Percentiles rank a stretch among this genome's conserved stretches.
Conservation (phyloP, 2,113 vertebrate genomes). For the Mus spicilegus region DNA sequence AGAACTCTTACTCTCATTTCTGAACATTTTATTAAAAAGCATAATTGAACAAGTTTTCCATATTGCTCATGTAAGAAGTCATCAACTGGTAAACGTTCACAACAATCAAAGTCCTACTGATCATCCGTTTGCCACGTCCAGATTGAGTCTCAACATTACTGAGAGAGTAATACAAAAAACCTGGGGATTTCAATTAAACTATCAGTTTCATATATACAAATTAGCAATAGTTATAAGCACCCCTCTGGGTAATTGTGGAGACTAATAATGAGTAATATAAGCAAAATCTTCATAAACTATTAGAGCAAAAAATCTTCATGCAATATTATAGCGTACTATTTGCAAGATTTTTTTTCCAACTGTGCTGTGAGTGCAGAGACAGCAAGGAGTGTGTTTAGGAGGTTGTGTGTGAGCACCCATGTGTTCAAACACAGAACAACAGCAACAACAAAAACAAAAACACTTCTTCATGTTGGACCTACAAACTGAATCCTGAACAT, state of each 20-base stretch:
- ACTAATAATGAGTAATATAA: neutral
- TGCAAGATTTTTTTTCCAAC: neutral
- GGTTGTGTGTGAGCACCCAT: neutral
- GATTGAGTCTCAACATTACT: neutral
- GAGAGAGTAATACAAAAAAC: neutral
- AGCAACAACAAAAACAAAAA: neutral
- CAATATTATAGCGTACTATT: neutral
- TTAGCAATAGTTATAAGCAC: neutral
- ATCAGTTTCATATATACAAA: neutral
- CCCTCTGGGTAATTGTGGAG: neutral
- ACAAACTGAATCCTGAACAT: constrained; percentile 17
- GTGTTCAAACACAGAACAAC: neutral
- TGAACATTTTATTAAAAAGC: constrained; percentile 11
- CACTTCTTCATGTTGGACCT: neutral
- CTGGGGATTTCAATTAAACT: neutral
- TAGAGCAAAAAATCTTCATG: neutral
- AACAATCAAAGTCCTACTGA: neutral
- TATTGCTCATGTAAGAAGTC: neutral
- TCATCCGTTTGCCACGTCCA: neutral
- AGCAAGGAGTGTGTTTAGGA: neutral
- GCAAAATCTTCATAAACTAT: constrained; percentile 14
- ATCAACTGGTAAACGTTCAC: neutral
- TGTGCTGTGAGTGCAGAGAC: neutral
- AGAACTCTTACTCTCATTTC: neutral
- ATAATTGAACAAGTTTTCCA: neutral